Evolutionary conservation across 2,113 vertebrate species (phyloP).

Genomic region (Leucopsar rothschildi): DNA sequence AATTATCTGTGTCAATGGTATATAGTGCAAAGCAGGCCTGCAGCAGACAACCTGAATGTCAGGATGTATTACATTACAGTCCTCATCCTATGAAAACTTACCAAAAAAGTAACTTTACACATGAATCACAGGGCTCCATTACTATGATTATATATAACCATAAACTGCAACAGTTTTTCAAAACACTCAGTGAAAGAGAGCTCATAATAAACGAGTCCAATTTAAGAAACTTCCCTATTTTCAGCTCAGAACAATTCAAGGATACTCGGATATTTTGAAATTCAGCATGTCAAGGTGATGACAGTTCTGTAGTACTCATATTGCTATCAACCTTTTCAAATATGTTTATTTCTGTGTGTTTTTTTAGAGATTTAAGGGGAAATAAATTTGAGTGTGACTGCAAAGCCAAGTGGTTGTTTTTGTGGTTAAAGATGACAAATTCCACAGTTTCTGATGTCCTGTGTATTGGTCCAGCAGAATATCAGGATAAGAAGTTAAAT

Average conservation of each 20-base stretch:
- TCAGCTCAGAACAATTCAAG: not conserved
- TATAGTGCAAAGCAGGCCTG: not conserved
- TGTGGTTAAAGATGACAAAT: conserved; percentile 96
- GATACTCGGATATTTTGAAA: not conserved
- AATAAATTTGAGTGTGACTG: conserved; percentile 98
- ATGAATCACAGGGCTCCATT: not conserved
- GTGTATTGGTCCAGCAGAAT: conserved; percentile 88
- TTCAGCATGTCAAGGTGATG: conserved; percentile 28
- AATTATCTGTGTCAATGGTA: not conserved
- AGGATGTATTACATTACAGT: not conserved
- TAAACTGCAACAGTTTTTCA: not conserved
- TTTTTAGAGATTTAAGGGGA: conserved; percentile 91
- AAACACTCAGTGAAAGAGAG: not conserved
- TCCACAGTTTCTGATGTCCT: conserved; percentile 93
- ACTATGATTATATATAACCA: not conserved
- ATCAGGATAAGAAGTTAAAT: conserved; percentile 93
- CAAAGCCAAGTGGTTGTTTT: conserved; percentile 95
- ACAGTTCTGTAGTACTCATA: conserved; percentile 1
- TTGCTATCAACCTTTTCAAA: conserved; percentile 28
- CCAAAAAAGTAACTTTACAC: not conserved
- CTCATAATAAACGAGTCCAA: not conserved
- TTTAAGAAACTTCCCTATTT: not conserved
- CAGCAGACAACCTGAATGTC: not conserved
- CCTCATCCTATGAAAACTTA: not conserved
- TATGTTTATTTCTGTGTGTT: conserved; percentile 52